Conservation (phyloP, 2,888 invertebrate genomes). For the Tethea ocularis region DNA sequence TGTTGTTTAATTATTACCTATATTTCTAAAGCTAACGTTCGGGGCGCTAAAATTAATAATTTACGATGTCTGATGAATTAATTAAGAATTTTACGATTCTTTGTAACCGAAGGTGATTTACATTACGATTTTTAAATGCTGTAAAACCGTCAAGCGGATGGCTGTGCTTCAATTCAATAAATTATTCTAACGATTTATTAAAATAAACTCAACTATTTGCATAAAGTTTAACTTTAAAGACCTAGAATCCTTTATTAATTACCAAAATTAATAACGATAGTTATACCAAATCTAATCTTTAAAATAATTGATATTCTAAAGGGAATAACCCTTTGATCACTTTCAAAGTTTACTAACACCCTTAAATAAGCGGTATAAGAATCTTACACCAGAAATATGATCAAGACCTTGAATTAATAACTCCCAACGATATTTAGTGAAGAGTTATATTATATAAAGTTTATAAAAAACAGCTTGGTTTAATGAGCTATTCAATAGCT, state of each 20-base stretch:
- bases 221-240: no score
- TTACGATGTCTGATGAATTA: neutral
- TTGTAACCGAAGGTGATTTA: neutral
- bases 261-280: neutral
- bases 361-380: neutral
- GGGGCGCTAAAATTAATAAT: neutral
- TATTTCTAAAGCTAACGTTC: constrained; percentile 24
- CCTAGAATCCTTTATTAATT: neutral
- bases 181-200: neutral
- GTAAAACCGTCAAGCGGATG: no score
- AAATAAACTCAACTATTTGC: no score
- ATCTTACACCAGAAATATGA: neutral
- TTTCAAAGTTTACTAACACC: neutral
- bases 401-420: neutral
- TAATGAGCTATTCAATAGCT: no score
- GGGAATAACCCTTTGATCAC: neutral
- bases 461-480: no score
- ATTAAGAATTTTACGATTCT: neutral
- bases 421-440: neutral
- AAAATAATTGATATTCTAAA: neutral
- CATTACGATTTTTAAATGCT: no score
- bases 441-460: no score
- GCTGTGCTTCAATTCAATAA: neutral
- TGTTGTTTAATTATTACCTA: constrained; percentile 26
- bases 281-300: neutral